Evolutionary conservation across 2,113 vertebrate genomes (phyloP).

Genomic region (Neoarius graeffei): DNA sequence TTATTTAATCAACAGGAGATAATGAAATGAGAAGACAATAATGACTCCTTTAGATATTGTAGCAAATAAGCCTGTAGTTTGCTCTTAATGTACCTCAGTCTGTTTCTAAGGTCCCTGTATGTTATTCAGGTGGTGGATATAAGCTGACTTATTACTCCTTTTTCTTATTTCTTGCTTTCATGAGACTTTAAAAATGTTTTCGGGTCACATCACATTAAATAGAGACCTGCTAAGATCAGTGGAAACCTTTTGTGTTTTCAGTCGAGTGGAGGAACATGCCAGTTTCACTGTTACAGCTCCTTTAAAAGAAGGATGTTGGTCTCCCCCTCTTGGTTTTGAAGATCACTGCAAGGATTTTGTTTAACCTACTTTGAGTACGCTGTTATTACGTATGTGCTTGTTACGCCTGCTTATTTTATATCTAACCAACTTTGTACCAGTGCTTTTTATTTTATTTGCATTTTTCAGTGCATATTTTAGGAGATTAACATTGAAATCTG

Average conservation of each 20-base stretch:
- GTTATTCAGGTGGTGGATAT: neutral
- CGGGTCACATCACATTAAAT: neutral
- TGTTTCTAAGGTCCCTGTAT: neutral
- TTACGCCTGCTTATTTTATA: neutral
- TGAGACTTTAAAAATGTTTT: neutral
- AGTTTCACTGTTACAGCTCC: neutral
- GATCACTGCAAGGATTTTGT: slow-evolving; percentile 22
- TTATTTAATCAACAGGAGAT: neutral
- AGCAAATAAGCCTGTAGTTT: neutral
- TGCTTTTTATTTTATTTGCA: neutral
- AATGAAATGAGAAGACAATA: neutral
- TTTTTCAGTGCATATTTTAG: neutral
- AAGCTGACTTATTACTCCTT: neutral
- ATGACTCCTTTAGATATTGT: neutral
- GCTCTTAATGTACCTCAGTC: neutral
- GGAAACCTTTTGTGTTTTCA: neutral
- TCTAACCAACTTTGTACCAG: neutral
- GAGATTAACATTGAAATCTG: neutral
- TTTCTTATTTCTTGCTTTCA: neutral
- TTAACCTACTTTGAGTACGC: slow-evolving; percentile 37
- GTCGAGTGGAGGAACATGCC: neutral
- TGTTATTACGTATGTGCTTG: slow-evolving; percentile 4
- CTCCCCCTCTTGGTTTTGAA: slow-evolving; percentile 40
- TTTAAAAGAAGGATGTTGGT: slow-evolving; percentile 42
- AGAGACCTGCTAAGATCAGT: neutral